Evolutionary conservation across 2,888 invertebrate species (phyloP).

Genomic region (Trachelus iudaicus): DNA sequence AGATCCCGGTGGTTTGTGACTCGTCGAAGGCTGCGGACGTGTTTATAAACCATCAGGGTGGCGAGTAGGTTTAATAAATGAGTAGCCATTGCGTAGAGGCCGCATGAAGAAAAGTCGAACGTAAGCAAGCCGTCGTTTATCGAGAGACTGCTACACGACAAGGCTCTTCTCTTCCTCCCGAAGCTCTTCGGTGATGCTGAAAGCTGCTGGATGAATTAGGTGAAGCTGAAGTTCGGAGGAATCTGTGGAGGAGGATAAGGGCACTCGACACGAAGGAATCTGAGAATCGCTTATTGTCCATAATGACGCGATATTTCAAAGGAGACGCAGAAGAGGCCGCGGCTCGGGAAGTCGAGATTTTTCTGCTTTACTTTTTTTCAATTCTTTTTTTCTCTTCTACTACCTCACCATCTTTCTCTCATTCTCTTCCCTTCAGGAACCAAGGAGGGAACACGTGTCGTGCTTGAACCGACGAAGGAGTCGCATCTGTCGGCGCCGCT

Average conservation of each 20-base stretch:
- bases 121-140: slow-evolving; percentile 1
- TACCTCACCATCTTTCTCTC: not conserved
- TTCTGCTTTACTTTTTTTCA: not conserved
- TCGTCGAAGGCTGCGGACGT: not conserved
- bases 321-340: not conserved
- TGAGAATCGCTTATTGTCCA: slow-evolving; percentile 1
- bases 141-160: not conserved
- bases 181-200: not conserved
- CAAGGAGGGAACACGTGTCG: slow-evolving; percentile 1
- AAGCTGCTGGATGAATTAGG: not conserved
- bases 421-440: not conserved
- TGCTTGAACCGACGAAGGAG: not conserved
- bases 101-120: not conserved
- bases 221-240: not conserved
- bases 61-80: not conserved
- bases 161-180: not conserved
- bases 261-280: not conserved
- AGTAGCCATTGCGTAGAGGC: not conserved
- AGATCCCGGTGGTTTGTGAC: not conserved
- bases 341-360: not conserved
- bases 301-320: slow-evolving; percentile 6
- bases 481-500: slow-evolving; percentile 7
- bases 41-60: not conserved
- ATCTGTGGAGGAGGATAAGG: not conserved
- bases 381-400: not conserved